Conservation (phyloP, 2,888 invertebrate species). For the Lasioglossum morio region DNA sequence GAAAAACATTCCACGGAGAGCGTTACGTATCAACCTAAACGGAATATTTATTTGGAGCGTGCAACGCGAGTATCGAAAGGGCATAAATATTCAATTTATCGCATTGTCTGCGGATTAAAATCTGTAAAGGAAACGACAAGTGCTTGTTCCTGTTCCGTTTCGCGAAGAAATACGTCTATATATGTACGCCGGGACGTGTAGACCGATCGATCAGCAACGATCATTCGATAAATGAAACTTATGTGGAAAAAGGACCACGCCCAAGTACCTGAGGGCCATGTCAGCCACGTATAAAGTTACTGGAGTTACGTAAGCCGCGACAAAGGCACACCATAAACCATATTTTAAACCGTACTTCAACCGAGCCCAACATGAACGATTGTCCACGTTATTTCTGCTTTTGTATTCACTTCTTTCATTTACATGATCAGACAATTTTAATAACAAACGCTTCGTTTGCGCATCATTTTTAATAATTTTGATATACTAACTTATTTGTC, state of each 20-base stretch:
- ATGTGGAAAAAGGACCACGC: constrained; percentile 56
- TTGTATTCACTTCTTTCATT: not conserved
- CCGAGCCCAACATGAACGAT: constrained; percentile 28
- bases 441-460: not conserved
- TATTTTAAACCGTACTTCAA: constrained; percentile 25
- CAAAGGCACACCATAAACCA: constrained; percentile 61
- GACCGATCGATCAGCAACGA: constrained; percentile 62
- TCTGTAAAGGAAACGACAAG: constrained; percentile 38
- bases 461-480: not conserved
- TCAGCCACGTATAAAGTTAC: constrained; percentile 39
- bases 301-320: constrained; percentile 56
- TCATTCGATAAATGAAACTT: constrained; percentile 52
- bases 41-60: constrained; percentile 16
- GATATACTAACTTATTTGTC: not conserved
- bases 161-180: constrained; percentile 48
- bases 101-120: constrained; percentile 43
- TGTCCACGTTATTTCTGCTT: not conserved
- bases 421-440: not conserved
- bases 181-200: constrained; percentile 20
- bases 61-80: not conserved
- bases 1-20: not conserved
- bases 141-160: constrained; percentile 39
- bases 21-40: constrained; percentile 9
- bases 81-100: constrained; percentile 46
- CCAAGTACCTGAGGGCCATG: constrained; percentile 59